Conservation (phyloP, 2,113 vertebrate genomes). For the Chaenogobius annularis region DNA sequence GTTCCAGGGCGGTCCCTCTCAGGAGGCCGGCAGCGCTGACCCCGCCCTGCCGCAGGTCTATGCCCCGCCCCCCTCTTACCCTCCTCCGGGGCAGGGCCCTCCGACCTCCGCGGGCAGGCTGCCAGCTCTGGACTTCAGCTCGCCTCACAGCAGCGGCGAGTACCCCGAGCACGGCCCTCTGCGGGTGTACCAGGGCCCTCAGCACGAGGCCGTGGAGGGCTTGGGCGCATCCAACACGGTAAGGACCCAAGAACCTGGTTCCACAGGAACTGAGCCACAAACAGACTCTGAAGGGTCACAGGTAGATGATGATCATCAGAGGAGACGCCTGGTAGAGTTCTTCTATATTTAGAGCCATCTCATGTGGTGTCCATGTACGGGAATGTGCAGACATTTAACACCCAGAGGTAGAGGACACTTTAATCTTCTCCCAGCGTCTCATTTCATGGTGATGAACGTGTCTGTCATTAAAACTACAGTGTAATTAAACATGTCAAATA, state of each 20-base stretch:
- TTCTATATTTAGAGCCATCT: conserved; percentile 66
- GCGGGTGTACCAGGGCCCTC: conserved; percentile 76
- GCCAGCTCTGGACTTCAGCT: conserved; percentile 73
- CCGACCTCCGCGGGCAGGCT: conserved; percentile 69
- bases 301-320: conserved; percentile 44
- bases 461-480: background rate
- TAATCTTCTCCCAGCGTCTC: conserved; percentile 30
- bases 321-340: conserved; percentile 48
- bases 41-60: conserved; percentile 78
- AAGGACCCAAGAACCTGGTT: conserved; percentile 36
- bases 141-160: conserved; percentile 68
- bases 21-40: conserved; percentile 75
- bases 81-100: conserved; percentile 73
- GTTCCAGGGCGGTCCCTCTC: conserved; percentile 70
- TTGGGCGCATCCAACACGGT: conserved; percentile 69
- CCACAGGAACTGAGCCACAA: background rate
- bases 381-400: conserved; percentile 32
- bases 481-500: background rate
- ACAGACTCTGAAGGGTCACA: conserved; percentile 23
- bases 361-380: conserved; percentile 66
- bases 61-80: conserved; percentile 76
- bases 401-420: conserved; percentile 16
- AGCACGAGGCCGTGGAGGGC: conserved; percentile 69
- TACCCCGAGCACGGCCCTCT: conserved; percentile 78
- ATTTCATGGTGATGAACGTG: conserved; percentile 49